Evolutionary conservation across 2,797 vertebrate genomes (phyloP).

Genomic region (Clarias pachynema): DNA sequence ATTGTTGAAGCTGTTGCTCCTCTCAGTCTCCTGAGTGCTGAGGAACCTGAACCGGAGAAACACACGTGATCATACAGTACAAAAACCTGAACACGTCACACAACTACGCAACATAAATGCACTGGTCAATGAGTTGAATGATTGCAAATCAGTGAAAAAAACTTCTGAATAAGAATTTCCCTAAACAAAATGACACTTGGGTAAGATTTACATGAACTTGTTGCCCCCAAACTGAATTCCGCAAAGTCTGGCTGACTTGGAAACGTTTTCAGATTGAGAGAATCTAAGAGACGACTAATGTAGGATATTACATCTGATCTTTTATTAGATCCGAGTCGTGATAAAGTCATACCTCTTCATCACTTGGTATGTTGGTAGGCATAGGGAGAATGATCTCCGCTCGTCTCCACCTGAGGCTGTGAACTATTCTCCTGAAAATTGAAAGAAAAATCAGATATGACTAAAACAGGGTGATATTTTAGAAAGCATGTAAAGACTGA

Average conservation of each 20-base stretch:
- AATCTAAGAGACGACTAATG: background rate
- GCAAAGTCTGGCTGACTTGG: background rate
- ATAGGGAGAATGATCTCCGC: conserved; percentile 93
- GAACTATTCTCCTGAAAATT: conserved; percentile 86
- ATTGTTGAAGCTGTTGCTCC: conserved; percentile 89
- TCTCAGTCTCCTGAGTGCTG: conserved; percentile 74
- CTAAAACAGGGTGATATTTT: background rate
- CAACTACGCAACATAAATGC: no score
- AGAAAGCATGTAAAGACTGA: background rate
- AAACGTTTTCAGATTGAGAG: background rate
- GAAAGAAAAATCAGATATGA: background rate
- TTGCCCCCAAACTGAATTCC: background rate
- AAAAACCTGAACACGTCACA: background rate
- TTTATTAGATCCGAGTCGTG: background rate
- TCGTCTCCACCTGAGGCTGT: conserved; percentile 90
- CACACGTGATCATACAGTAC: conserved; percentile 9
- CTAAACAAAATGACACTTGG: conserved; percentile 2
- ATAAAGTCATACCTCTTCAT: conserved; percentile 75
- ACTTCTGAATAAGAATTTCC: background rate
- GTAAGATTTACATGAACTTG: background rate
- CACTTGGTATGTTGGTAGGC: conserved; percentile 97
- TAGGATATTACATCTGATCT: background rate
- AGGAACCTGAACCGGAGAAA: conserved; percentile 55
- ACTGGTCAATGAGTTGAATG: background rate
- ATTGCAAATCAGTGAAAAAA: background rate